These are phyloP conservation scores for Myxocyprinus asiaticus DNA, from an alignment of 2,113 vertebrate species.

Conservation along the genomic window DNA sequence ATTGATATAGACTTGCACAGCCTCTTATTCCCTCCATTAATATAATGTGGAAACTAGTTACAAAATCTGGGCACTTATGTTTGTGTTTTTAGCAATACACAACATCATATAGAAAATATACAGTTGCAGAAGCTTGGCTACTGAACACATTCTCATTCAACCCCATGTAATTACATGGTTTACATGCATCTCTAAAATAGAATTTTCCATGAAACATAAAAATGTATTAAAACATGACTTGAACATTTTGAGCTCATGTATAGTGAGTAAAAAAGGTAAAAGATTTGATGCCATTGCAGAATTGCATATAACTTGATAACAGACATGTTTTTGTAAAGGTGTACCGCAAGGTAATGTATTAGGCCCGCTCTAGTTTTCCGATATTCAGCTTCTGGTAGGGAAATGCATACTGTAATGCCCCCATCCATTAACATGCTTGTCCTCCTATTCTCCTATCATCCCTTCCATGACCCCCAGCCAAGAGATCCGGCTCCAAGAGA, in stretches of 20 bases:
- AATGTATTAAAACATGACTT: not conserved
- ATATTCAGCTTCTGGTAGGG: conserved; percentile 42
- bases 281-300: not conserved
- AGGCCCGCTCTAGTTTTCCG: conserved; percentile 3
- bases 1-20: too few species aligned
- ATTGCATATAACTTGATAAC: not conserved
- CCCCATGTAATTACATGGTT: conserved; percentile 5
- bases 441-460: conserved; percentile 69
- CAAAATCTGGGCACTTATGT: not conserved
- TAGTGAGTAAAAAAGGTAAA: not conserved
- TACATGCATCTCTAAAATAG: not conserved
- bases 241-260: not conserved
- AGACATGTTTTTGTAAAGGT: not conserved
- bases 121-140: too few species aligned
- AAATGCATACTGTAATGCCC: conserved; percentile 64
- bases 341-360: too few species aligned
- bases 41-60: too few species aligned
- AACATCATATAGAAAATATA: not conserved
- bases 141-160: not conserved
- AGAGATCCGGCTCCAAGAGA: conserved; percentile 92
- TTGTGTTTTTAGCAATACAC: not conserved
- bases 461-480: conserved; percentile 87
- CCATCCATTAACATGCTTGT: conserved; percentile 90
- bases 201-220: not conserved
- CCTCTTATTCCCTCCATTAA: too few species aligned